These are phyloP conservation scores for Macrophya alboannulata DNA, from an alignment of 2,888 invertebrate species.

Conservation along the genomic window DNA sequence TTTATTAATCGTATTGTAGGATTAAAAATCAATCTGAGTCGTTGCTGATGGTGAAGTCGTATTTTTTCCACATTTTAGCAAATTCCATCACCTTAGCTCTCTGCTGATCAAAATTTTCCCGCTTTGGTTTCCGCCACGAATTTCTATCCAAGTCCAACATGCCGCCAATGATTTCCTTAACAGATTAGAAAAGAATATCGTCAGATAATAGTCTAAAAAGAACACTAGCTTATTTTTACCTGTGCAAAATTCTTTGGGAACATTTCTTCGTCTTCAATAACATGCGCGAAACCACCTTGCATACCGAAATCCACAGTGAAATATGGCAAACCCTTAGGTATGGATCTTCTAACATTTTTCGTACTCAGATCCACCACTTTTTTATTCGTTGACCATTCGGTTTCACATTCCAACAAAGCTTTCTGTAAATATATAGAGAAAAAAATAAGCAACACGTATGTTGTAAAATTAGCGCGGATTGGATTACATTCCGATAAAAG, in stretches of 20 bases:
- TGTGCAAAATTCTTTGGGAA: conserved; percentile 96
- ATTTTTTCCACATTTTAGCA: conserved; percentile 86
- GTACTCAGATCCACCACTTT: conserved; percentile 89
- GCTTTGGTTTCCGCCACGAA: conserved; percentile 92
- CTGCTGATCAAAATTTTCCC: conserved; percentile 89
- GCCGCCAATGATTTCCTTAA: conserved; percentile 95
- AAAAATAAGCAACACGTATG: neutral
- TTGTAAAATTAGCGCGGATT: neutral
- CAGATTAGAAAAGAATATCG: conserved; percentile 6
- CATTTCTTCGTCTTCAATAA: conserved; percentile 94
- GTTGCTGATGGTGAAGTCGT: conserved; percentile 81
- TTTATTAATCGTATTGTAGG: neutral
- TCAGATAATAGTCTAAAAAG: neutral
- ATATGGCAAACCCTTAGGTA: conserved; percentile 97
- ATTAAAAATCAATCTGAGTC: conserved; percentile 40
- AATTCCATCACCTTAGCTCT: conserved; percentile 89
- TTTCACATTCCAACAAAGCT: conserved; percentile 96
- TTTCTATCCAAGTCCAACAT: conserved; percentile 94
- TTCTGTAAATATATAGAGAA: conserved; percentile 82
- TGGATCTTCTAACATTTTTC: conserved; percentile 89
- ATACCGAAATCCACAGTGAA: conserved; percentile 97
- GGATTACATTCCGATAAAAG: neutral
- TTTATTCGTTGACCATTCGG: conserved; percentile 97
- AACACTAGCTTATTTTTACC: conserved; percentile 79
- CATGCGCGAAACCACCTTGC: conserved; percentile 96